Percentiles rank a stretch among this genome's conserved stretches.
Evolutionary conservation across 2,797 vertebrate species (phyloP).

Genomic region (Vipera ursinii): DNA sequence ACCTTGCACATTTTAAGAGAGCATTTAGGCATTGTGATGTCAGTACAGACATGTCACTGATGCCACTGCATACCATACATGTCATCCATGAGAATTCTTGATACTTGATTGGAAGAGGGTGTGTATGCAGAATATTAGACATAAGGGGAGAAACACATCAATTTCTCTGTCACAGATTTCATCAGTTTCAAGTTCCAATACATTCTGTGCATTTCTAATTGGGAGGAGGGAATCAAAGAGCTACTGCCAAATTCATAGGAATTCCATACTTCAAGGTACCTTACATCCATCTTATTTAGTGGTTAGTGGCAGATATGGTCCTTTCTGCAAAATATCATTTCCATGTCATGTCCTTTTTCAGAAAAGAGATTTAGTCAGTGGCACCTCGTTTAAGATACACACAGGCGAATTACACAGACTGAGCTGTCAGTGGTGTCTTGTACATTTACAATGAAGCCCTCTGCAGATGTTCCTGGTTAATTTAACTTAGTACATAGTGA

Average conservation of each 20-base stretch:
- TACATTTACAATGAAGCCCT: conserved; percentile 13
- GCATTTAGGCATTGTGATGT: not conserved
- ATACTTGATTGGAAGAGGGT: not conserved
- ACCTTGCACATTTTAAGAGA: not conserved
- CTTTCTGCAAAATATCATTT: conserved; percentile 16
- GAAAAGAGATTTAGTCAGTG: conserved; percentile 13
- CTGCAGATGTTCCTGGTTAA: conserved; percentile 37
- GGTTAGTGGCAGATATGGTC: conserved; percentile 1
- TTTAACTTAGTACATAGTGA: conserved; percentile 34
- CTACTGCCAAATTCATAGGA: not conserved
- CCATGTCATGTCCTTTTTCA: not conserved
- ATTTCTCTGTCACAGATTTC: not conserved
- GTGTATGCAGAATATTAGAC: not conserved
- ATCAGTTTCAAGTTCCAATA: not conserved
- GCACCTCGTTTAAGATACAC: conserved; percentile 6
- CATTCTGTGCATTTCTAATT: not conserved
- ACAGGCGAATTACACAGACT: conserved; percentile 24
- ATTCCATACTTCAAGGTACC: conserved; percentile 10
- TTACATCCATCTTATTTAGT: conserved; percentile 2
- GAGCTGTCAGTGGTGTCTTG: not conserved
- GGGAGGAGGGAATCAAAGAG: not conserved
- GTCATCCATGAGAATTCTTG: not conserved
- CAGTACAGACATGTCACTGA: too few relatives aligned
- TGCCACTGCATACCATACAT: not conserved
- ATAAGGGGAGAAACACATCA: not conserved